These are phyloP conservation scores for Platysteira castanea DNA, from an alignment of 2,113 vertebrate genomes.

Conservation along the genomic window DNA sequence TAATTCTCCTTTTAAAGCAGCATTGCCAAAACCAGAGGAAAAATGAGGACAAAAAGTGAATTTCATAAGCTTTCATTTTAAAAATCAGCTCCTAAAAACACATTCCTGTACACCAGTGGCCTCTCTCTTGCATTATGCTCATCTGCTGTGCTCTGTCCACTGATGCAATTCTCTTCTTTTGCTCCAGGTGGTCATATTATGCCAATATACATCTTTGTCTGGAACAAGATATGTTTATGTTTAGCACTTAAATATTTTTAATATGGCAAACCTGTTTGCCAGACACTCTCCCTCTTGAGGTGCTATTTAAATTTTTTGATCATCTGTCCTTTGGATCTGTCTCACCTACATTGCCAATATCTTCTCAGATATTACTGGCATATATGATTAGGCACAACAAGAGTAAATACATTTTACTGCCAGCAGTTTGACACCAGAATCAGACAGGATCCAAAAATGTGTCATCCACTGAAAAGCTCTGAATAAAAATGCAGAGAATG, in stretches of 20 bases:
- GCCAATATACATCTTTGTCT: neutral
- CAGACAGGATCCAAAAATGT: neutral
- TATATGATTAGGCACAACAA: neutral
- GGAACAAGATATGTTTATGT: neutral
- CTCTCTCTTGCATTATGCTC: neutral
- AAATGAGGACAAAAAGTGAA: neutral
- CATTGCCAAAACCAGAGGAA: neutral
- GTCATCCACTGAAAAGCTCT: neutral
- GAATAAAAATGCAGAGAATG: neutral
- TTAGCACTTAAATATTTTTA: neutral
- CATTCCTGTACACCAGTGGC: neutral
- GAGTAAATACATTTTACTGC: constrained; percentile 15
- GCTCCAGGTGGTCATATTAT: neutral
- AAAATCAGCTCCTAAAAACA: neutral
- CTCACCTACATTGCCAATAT: neutral
- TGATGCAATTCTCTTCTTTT: neutral
- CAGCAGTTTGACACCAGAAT: neutral
- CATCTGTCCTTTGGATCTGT: neutral
- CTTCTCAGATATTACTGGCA: neutral
- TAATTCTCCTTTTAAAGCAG: neutral
- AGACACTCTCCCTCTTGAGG: neutral
- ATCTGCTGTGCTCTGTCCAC: neutral
- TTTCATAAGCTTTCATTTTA: neutral
- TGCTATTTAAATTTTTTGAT: neutral
- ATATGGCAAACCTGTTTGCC: neutral